Base-by-base conservation (phyloP, 2,113 vertebrate genomes). In the Sialia sialis region DNA sequence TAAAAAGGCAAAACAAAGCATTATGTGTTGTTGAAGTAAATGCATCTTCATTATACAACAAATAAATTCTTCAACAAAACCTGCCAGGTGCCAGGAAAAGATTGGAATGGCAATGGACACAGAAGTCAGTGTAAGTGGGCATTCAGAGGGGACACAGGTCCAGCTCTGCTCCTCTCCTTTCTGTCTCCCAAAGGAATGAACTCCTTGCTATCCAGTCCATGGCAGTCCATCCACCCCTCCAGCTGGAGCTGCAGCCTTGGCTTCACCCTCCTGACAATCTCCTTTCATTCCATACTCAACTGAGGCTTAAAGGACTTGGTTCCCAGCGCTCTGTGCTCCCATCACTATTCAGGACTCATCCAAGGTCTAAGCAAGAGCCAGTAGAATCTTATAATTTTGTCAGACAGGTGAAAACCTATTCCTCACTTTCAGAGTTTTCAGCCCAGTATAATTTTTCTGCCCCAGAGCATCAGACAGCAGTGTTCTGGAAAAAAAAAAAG, bases 1-100 rank as follows among this genome's bases (percentile, higher is more conserved):
- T 91, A 89, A 93, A 92, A 91, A 89, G 46, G 75, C 70, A 95
- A 96, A 87, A 14, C 51, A 93, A 87, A 94, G 30, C 55, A 85
- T 83, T 54, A 89, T 58, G 82, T 79, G 26, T 58, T 51, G 30
- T 91, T 93, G 51, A 79, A 85, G 46, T 25, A 85, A 90, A 85
- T 83, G 59, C 32, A 43, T 95, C 87, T 88, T 91, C 68, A 70
- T 96, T 91, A 80, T 48, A 44, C 43, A 89, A 85, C 58, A 94
- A 89, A 94, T 85, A 76, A 87, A 79, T 91, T 84, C 58, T 82
- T 73, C 44, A 79, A 5, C 60, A 55, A 83, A 79, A 59, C 14
- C 74, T 94, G 51, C 44, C 69, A 69, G 58, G 62, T 91, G 43
- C 58, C 44, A 70, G 82, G 54, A 34, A 73, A 87, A 89, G 36